Conservation (phyloP, 2,113 vertebrate species). For the Urocitellus parryii region DNA sequence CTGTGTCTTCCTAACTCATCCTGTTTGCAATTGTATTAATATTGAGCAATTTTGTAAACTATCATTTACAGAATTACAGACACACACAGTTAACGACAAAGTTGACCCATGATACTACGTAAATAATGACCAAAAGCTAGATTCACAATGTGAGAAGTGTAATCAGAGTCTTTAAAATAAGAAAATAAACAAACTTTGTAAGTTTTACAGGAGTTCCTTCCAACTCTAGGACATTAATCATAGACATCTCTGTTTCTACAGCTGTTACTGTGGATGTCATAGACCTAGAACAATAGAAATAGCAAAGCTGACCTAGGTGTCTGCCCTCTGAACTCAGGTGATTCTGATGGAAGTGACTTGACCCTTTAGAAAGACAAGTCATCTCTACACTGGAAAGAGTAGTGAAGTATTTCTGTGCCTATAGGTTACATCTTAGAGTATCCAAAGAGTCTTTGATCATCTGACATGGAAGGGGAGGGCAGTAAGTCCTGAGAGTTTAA, state of each 20-base stretch:
- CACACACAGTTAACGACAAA: not conserved
- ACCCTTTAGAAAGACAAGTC: not conserved
- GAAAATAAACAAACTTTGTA: conserved; percentile 66
- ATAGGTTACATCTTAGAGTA: not conserved
- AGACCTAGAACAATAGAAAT: conserved; percentile 42
- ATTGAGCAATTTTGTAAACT: not conserved
- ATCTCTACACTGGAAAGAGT: not conserved
- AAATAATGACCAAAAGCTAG: not conserved
- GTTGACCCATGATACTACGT: not conserved
- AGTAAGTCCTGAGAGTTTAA: not conserved
- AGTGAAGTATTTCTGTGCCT: not conserved
- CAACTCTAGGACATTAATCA: conserved; percentile 73
- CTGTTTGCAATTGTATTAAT: not conserved
- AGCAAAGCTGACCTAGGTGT: not conserved
- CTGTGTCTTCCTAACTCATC: not conserved
- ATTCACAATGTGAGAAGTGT: not conserved
- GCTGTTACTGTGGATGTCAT: conserved; percentile 52
- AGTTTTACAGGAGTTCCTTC: conserved; percentile 59
- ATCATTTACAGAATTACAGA: not conserved
- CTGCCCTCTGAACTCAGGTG: not conserved
- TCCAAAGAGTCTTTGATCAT: not conserved
- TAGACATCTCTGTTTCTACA: not conserved
- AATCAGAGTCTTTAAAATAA: not conserved
- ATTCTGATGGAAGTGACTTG: not conserved
- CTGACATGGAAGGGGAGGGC: not conserved